Evolutionary conservation across 2,113 vertebrate genomes (phyloP).

Genomic region (Struthio camelus): DNA sequence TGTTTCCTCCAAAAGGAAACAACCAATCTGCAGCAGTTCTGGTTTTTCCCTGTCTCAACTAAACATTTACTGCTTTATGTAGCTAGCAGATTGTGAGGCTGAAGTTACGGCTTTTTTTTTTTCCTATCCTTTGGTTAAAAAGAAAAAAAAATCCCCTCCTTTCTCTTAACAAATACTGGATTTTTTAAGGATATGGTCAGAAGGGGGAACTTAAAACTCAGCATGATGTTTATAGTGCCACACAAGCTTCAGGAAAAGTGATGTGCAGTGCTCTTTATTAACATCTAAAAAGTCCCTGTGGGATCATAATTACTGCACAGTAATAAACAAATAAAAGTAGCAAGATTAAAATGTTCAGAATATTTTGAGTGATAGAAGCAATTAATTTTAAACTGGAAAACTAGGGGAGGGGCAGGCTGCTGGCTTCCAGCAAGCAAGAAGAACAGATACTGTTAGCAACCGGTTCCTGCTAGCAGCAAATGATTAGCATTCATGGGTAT

Average conservation of each 20-base stretch:
- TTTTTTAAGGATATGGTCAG: slow-evolving; percentile 49
- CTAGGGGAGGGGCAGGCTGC: neutral
- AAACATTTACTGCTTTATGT: slow-evolving; percentile 79
- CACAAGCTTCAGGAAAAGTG: slow-evolving; percentile 54
- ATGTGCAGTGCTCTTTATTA: slow-evolving; percentile 36
- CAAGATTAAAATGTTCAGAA: slow-evolving; percentile 47
- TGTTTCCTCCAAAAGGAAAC: slow-evolving; percentile 92
- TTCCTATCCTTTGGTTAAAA: slow-evolving; percentile 33
- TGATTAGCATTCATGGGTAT: neutral
- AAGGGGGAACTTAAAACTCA: slow-evolving; percentile 58
- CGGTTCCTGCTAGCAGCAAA: neutral
- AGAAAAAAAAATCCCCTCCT: neutral
- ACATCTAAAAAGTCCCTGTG: slow-evolving; percentile 9
- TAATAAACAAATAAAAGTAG: slow-evolving; percentile 56
- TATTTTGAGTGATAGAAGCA: slow-evolving; percentile 3
- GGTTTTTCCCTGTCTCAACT: slow-evolving; percentile 80
- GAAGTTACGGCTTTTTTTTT: slow-evolving; percentile 19
- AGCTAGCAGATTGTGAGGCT: slow-evolving; percentile 66
- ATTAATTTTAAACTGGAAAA: slow-evolving; percentile 19
- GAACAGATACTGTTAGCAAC: neutral
- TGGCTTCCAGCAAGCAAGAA: fast-evolving
- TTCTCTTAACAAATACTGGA: slow-evolving; percentile 47
- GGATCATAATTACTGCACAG: slow-evolving; percentile 29
- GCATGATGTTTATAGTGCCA: slow-evolving; percentile 59
- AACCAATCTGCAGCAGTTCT: slow-evolving; percentile 75